Conservation (phyloP, 2,797 vertebrate species). For the Apogon hyalosoma region DNA sequence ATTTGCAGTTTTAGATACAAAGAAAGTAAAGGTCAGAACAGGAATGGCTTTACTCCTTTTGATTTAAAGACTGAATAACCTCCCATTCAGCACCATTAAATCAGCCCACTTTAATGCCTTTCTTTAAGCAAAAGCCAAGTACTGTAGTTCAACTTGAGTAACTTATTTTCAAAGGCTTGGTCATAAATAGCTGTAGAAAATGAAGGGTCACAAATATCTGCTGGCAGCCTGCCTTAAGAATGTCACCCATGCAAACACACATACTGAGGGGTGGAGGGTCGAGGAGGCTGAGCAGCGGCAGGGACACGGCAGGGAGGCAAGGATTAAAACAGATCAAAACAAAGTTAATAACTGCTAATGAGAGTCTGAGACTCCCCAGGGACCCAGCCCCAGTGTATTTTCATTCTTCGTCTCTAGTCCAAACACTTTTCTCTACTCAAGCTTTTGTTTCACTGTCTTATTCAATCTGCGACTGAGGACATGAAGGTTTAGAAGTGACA, state of each 20-base stretch:
- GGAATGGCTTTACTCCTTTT: constrained; percentile 44
- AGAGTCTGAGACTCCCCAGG: constrained; percentile 73
- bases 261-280: constrained; percentile 45
- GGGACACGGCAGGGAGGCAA: constrained; percentile 68
- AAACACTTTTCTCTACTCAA: constrained; percentile 40
- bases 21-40: constrained; percentile 62
- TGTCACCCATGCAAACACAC: constrained; percentile 48
- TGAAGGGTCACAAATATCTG: constrained; percentile 65
- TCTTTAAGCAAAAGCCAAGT: constrained; percentile 64
- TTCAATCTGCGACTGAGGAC: constrained; percentile 25
- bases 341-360: constrained; percentile 85
- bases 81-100: constrained; percentile 65
- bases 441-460: constrained; percentile 60
- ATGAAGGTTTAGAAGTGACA: constrained; percentile 17
- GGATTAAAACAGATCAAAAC: constrained; percentile 87
- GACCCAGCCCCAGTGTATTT: constrained; percentile 55
- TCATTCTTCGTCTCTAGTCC: constrained; percentile 45
- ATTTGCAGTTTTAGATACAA: constrained; percentile 46
- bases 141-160: constrained; percentile 59
- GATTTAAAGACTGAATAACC: constrained; percentile 62
- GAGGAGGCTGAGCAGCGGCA: constrained; percentile 35
- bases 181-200: constrained; percentile 63
- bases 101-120: constrained; percentile 66
- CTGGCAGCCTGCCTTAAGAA: constrained; percentile 60
- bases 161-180: constrained; percentile 65